phyloP scores from a whole-genome alignment of 2,797 vertebrate species.

The Lateolabrax maculatus region DNA sequence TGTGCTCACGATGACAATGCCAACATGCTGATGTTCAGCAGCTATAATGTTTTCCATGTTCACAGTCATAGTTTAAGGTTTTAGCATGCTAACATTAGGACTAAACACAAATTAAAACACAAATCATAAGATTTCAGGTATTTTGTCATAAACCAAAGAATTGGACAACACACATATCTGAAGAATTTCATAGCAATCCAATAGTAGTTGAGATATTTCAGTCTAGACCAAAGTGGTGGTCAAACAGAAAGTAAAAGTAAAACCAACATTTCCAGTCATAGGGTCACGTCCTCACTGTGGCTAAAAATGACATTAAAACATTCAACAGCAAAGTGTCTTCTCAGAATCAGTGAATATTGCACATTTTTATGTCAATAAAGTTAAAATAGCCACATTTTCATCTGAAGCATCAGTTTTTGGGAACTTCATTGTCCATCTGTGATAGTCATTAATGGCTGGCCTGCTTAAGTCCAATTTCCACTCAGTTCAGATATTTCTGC shows the following conservation, averaged over 20 bases:
- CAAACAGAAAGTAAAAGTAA: not conserved
- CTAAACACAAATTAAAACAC: not conserved
- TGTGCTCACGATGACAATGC: not conserved
- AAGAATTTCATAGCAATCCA: not conserved
- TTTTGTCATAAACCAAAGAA: not conserved
- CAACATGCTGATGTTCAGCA: not conserved
- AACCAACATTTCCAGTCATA: not conserved
- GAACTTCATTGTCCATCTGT: conserved; percentile 63
- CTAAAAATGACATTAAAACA: not conserved
- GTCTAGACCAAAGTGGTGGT: not conserved
- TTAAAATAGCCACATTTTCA: conserved; percentile 14
- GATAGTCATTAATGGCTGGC: conserved; percentile 60
- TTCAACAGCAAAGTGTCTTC: not conserved
- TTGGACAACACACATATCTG: not conserved
- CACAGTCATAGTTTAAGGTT: not conserved
- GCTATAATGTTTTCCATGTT: not conserved
- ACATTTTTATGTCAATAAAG: conserved; percentile 1
- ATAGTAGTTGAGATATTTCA: not conserved
- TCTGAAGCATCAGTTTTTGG: conserved; percentile 34
- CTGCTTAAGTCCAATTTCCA: conserved; percentile 59
- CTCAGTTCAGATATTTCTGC: conserved; percentile 52
- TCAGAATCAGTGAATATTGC: not conserved
- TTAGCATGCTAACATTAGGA: not conserved
- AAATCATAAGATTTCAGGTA: no score
- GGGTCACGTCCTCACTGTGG: not conserved